Conservation (phyloP, 2,888 invertebrate species). For the Drosophila robusta region DNA sequence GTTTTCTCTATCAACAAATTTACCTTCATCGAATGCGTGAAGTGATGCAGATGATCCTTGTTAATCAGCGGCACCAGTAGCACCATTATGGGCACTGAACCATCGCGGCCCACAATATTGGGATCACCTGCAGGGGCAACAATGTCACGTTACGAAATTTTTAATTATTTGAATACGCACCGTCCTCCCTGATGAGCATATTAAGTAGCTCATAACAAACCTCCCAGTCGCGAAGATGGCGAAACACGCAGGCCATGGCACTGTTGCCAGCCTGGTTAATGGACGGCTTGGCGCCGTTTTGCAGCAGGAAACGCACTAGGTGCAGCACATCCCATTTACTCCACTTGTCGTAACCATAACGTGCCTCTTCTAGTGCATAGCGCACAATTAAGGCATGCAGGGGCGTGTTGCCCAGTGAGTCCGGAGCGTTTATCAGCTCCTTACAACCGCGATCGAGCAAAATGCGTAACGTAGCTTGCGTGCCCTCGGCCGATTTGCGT, state of each 20-base stretch:
- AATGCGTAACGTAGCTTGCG: constrained; percentile 89
- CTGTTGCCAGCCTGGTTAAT: constrained; percentile 90
- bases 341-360: constrained; percentile 89
- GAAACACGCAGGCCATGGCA: constrained; percentile 89
- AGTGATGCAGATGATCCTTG: constrained; percentile 90
- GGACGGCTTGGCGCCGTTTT: constrained; percentile 88
- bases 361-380: constrained; percentile 89
- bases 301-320: constrained; percentile 88
- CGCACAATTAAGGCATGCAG: constrained; percentile 88
- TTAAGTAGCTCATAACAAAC: constrained; percentile 86
- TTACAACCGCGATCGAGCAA: constrained; percentile 90
- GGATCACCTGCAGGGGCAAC: constrained; percentile 86
- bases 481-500: constrained; percentile 90
- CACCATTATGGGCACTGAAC: constrained; percentile 90
- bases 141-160: not conserved
- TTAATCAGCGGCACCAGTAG: constrained; percentile 90
- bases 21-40: constrained; percentile 91
- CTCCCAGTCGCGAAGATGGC: constrained; percentile 90
- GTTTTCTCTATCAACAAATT: constrained; percentile 10
- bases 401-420: constrained; percentile 90
- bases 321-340: constrained; percentile 91
- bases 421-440: constrained; percentile 90
- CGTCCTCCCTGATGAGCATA: constrained; percentile 85
- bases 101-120: constrained; percentile 90
- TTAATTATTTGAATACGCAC: constrained; percentile 49